These are phyloP conservation scores for Triplophysa rosa DNA, from an alignment of 2,113 vertebrate species.

Conservation along the genomic window DNA sequence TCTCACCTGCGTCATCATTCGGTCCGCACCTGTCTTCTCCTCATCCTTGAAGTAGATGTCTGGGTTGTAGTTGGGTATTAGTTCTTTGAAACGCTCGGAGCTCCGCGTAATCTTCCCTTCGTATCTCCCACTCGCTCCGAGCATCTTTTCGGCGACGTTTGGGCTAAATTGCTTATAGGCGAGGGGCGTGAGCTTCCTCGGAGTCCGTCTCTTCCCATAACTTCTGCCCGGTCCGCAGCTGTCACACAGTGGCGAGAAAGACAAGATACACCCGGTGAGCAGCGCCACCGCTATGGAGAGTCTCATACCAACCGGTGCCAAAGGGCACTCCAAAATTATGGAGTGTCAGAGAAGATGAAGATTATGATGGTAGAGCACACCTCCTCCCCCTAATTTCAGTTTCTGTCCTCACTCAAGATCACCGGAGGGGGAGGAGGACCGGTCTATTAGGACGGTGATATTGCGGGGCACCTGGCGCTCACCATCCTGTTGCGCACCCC, in stretches of 20 bases:
- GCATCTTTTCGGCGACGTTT: slow-evolving; percentile 93
- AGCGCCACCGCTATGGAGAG: slow-evolving; percentile 75
- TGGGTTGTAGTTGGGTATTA: slow-evolving; percentile 94
- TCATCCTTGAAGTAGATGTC: slow-evolving; percentile 99
- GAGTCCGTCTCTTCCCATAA: slow-evolving; percentile 86
- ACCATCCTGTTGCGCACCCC: slow-evolving; percentile 74
- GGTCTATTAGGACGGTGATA: slow-evolving; percentile 51
- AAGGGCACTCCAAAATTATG: slow-evolving; percentile 50
- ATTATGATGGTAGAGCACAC: slow-evolving; percentile 5
- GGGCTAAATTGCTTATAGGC: slow-evolving; percentile 90
- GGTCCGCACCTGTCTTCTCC: slow-evolving; percentile 96
- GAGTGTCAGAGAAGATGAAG: slow-evolving; percentile 28
- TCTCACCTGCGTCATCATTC: slow-evolving; percentile 95
- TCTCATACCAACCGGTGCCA: slow-evolving; percentile 75
- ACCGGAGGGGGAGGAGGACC: slow-evolving; percentile 60
- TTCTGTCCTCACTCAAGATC: slow-evolving; percentile 57
- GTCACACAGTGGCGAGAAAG: slow-evolving; percentile 77
- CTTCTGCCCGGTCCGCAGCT: slow-evolving; percentile 91
- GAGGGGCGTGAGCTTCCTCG: slow-evolving; percentile 87
- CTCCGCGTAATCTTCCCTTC: slow-evolving; percentile 90
- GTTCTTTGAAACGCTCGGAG: slow-evolving; percentile 94
- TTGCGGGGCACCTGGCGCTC: slow-evolving; percentile 55
- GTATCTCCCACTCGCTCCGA: slow-evolving; percentile 91
- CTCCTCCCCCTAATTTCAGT: slow-evolving; percentile 53
- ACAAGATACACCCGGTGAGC: slow-evolving; percentile 78